Conservation (phyloP, 2,888 invertebrate species). For the Sinelater perroti region DNA sequence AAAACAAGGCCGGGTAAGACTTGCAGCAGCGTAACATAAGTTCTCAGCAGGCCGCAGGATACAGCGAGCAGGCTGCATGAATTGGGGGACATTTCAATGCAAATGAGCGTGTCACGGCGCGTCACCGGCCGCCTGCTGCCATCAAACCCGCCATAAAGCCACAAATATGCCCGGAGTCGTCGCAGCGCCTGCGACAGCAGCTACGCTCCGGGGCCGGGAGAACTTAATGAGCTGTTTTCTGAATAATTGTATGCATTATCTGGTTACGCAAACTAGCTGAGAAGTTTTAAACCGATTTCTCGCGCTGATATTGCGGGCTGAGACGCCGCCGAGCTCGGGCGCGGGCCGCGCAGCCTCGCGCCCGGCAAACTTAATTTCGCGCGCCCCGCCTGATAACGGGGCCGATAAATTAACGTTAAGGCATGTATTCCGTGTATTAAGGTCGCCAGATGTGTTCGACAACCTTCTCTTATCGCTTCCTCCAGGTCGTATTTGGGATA, state of each 20-base stretch:
- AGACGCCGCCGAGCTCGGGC: conserved; percentile 18
- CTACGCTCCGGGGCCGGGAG: conserved; percentile 31
- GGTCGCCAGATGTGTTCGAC: conserved; percentile 43
- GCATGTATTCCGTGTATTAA: conserved; percentile 39
- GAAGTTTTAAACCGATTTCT: conserved; percentile 32
- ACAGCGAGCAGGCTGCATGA: conserved; percentile 48
- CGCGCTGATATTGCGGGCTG: conserved; percentile 19
- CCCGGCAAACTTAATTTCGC: conserved; percentile 21
- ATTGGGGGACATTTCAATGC: conserved; percentile 54
- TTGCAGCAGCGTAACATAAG: conserved; percentile 37
- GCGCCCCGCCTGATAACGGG: conserved; percentile 23
- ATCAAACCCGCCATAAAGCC: conserved; percentile 48
- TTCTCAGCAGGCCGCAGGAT: conserved; percentile 45
- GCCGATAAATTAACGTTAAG: conserved; percentile 31
- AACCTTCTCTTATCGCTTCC: conserved; percentile 38
- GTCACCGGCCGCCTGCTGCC: conserved; percentile 50
- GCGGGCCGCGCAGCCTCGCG: conserved; percentile 18
- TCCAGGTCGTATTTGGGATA: conserved; percentile 21
- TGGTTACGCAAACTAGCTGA: conserved; percentile 35
- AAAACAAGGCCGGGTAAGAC: conserved; percentile 32
- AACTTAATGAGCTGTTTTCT: conserved; percentile 40
- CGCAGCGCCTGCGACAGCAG: conserved; percentile 36
- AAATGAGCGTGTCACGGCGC: conserved; percentile 52
- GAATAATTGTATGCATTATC: conserved; percentile 39
- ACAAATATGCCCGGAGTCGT: conserved; percentile 46